phyloP scores from a whole-genome alignment of 2,113 vertebrate species.

The Odocoileus virginianus region DNA sequence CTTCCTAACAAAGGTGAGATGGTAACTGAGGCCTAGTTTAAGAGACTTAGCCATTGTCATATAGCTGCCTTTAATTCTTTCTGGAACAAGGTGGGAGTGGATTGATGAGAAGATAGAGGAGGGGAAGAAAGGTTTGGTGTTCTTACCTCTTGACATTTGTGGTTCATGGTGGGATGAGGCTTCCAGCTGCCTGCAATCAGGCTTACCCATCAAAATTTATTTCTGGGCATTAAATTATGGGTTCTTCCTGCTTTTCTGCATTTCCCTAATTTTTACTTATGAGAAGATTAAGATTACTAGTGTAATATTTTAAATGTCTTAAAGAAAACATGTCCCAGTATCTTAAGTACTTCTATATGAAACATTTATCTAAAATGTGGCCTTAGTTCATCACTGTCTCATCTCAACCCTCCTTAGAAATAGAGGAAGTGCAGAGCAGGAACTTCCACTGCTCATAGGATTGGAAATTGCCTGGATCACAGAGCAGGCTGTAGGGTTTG shows the following conservation, averaged over 20 bases:
- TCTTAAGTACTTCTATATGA: not conserved
- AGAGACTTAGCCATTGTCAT: not conserved
- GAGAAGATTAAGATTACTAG: not conserved
- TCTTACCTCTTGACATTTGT: not conserved
- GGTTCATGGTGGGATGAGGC: too few species aligned
- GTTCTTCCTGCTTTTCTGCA: not conserved
- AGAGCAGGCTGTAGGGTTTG: not conserved
- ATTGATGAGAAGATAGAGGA: too few species aligned
- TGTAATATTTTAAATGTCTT: not conserved
- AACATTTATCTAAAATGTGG: not conserved
- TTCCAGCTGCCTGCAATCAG: not conserved
- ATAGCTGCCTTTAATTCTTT: too few species aligned
- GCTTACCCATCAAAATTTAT: accelerated
- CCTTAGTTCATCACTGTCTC: not conserved
- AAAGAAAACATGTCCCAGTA: not conserved
- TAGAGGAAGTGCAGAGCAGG: too few species aligned
- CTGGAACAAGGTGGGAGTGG: not conserved
- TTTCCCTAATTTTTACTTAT: not conserved
- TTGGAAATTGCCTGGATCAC: too few species aligned
- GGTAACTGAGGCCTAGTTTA: not conserved
- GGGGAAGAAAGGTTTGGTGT: not conserved
- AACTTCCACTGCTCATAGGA: not conserved
- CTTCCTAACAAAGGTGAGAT: too few species aligned
- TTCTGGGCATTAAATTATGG: not conserved
- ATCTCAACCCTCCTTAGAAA: not conserved